These are phyloP conservation scores for Euphonia xanthogaster DNA, from an alignment of 2,797 vertebrate genomes.

Conservation along the genomic window DNA sequence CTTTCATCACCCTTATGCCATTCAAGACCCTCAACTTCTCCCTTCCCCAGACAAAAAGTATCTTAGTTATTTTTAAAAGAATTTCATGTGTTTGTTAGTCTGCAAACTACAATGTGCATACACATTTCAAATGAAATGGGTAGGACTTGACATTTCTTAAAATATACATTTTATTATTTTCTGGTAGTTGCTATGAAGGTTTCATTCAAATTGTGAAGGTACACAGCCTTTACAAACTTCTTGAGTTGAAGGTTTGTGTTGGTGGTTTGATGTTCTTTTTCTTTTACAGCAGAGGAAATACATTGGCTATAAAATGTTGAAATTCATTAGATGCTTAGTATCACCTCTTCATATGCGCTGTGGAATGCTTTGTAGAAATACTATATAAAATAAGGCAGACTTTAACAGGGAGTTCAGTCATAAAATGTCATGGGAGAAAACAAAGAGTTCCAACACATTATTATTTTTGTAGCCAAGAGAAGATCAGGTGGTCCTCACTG, in stretches of 20 bases:
- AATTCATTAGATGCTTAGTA: slow-evolving; percentile 84
- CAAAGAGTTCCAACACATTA: slow-evolving; percentile 79
- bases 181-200: slow-evolving; percentile 66
- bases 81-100: not conserved
- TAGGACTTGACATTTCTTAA: slow-evolving; percentile 66
- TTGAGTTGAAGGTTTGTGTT: slow-evolving; percentile 73
- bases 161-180: slow-evolving; percentile 75
- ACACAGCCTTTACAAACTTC: slow-evolving; percentile 82
- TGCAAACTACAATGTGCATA: not conserved
- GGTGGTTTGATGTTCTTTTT: not conserved
- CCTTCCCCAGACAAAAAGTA: not conserved
- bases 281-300: slow-evolving; percentile 87
- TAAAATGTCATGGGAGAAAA: slow-evolving; percentile 81
- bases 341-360: slow-evolving; percentile 80
- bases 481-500: slow-evolving; percentile 73
- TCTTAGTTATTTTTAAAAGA: slow-evolving; percentile 25
- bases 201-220: slow-evolving; percentile 70
- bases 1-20: not conserved
- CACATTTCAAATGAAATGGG: slow-evolving; percentile 50
- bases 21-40: not conserved
- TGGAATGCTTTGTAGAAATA: slow-evolving; percentile 94
- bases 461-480: slow-evolving; percentile 64
- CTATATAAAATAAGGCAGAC: slow-evolving; percentile 96
- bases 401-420: slow-evolving; percentile 88
- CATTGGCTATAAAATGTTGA: slow-evolving; percentile 89